Evolutionary conservation across 2,797 vertebrate genomes (phyloP), one percentile per base, ranked within the genome.

Genomic region (Propithecus deckenii): DNA sequence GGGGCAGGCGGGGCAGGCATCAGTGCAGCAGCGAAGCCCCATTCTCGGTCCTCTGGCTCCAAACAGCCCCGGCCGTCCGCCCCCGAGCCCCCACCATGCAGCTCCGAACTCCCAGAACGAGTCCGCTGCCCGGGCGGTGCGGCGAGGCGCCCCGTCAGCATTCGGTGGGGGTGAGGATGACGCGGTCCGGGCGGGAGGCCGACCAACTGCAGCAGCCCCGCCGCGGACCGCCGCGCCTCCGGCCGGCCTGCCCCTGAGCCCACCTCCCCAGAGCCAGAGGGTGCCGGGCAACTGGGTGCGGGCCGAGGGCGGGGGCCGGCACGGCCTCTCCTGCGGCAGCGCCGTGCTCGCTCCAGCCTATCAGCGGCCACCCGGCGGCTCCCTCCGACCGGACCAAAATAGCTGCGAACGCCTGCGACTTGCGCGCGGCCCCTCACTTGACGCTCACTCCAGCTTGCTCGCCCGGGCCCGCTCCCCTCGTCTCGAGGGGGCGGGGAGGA

Each of bases 141-240:
- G 97, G 98, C 98, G 97, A 98, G 98, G 98, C 98, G 98, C 98
- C 98, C 98, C 98, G 98, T 99, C 99, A 99, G 99, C 99, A 98
- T 97, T 98, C 98, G 96, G 92, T 52, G 83, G 92, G 93, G 88
- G 97, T 94, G 98, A 96, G 90, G 97, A 98, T 99, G 98, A 99
- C 98, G 99, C 99, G 98, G 99, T 97, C 88, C 96, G 96, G 94
- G 96, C 95, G 94, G 97, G 87, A 94, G 94, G 92, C 95, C 57
- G 83, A 91, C 97, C 98, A 97, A 97, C 93, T 92, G 97, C 97
- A 69, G 96, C 97, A 84, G 85, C 78, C 95, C 93, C 61, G 87
- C 86, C 55, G 63, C 88, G 89, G 93, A 94, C 83, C 92, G 80
- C 80, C 43, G 30, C 38, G 72, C 78, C 48, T 69, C 79, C 22